phyloP scores from a whole-genome alignment of 2,113 vertebrate species.

The Platichthys flesus region DNA sequence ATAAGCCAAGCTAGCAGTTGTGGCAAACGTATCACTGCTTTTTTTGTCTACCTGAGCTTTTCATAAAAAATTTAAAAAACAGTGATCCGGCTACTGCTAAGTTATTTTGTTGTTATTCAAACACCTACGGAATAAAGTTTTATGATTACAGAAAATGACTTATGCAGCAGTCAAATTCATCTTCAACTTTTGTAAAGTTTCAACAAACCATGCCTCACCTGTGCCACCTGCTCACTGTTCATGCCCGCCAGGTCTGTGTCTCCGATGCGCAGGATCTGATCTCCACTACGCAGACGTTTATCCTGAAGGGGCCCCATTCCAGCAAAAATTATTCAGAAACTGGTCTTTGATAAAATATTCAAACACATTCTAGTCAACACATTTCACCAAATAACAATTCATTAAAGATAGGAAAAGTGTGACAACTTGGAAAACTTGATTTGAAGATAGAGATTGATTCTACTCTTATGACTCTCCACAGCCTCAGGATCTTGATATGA shows the following conservation, averaged over 20 bases:
- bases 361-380: background rate
- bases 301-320: constrained; percentile 77
- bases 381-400: background rate
- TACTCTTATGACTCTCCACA: too few relatives aligned
- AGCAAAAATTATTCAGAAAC: background rate
- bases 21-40: too few relatives aligned
- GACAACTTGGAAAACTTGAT: too few relatives aligned
- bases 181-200: background rate
- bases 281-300: constrained; percentile 89
- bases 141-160: background rate
- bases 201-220: constrained; percentile 74
- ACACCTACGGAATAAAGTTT: background rate
- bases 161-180: background rate
- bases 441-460: too few relatives aligned
- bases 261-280: constrained; percentile 93
- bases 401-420: too few relatives aligned
- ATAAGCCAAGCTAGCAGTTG: background rate
- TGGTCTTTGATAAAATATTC: background rate
- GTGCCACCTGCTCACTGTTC: constrained; percentile 94
- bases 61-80: too few relatives aligned
- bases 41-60: too few relatives aligned
- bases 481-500: too few relatives aligned
- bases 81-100: too few relatives aligned
- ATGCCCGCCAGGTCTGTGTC: constrained; percentile 90
- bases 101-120: too few relatives aligned